Base-by-base conservation (phyloP, 2,113 vertebrate species). In the Phalacrocorax aristotelis region DNA sequence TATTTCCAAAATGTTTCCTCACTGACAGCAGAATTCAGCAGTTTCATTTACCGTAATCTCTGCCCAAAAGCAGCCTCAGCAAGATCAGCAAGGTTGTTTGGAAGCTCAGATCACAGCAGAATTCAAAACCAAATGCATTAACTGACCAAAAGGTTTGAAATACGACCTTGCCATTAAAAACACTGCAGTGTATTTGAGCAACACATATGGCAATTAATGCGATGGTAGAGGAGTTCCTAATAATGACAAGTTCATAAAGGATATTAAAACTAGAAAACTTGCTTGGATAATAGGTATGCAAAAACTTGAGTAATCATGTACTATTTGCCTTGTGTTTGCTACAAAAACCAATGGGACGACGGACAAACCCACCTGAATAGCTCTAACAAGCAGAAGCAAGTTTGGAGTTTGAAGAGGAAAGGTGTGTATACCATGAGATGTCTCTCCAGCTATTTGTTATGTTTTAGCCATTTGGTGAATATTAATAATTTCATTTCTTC, bases 1-100 rank as follows among this genome's bases (percentile, higher is more conserved):
- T 75, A 93, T 97, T 97, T 93, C 71, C 83, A 75, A 42, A 97
- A 92, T 40, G 64, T 91, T 95, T 97, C 57, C 70, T 91, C 15
- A 6, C 52, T 83, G 81, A 66, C 70, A 88, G 82, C 46, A 49
- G 78, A 93, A 72, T 75, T 97, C 93, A 94, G 95, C 94, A 91
- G 52, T 95, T 97, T 94, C 60, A 30, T 65, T 58, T 75, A 42
- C 54, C 86, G n/a, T 32, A 9, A 9, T 81, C 51, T 94, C 36
- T 70, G 48, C 69, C 85, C 83, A 65, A 60, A 84, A 61, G 79
- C 94, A 81, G 90, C 54, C 92, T 97, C 94, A 95, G 94, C 97
- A 92, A 97, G 29, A 89, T 96, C 57, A 76, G 13, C 21, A 79
- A 90, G 66, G 79, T 82, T 94, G 86, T 75, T 88, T 51, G 64